Base-by-base conservation (phyloP, 2,797 vertebrate genomes). In the Nasua narica region DNA sequence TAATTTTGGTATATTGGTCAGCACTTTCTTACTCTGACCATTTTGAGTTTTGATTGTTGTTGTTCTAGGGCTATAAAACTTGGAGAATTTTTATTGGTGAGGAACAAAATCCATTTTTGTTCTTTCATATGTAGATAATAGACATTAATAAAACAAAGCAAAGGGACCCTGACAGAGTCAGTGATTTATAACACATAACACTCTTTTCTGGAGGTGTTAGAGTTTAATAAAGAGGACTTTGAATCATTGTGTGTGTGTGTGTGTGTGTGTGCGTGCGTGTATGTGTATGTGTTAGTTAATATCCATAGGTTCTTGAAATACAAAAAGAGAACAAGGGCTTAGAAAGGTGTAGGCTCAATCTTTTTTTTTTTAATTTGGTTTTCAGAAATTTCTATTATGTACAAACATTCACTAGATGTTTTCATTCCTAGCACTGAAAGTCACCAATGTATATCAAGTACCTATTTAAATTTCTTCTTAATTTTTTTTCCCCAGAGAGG, bases 41-140 rank as follows among this genome's bases (percentile, higher is more conserved):
- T 70, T 96, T 90, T 96, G 76, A 58, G 29, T 92, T 69, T 50
- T 94, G 65, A 82, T 92, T 94, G 35, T 74, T 16, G 43, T 74
- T 74, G 54, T 5, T 89, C 32, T 65, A 54, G 25, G 72, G 9
- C 37, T 94, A 7, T 72, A 84, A 72, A 87, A 91, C 5, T 32
- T 48, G 3, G 7, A 11, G 4, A 12, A n/a, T 52, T 96, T 96
- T 86, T 95, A 52, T 35, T 81, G 76, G 65, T 87, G 46, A 89
- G 62, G 18, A 95, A 48, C 3, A 76, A 72, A 90, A 69, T 46
- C 4, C 7, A 69, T 60, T 93, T 92, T 78, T 84, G 8, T 86
- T 74, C 67, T 27, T 74, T 86, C 7, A 40, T 58, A 48, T 86
- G 50, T 50, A 88, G 58, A 77, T 70, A 56, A 70, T 70, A 97